Conservation (phyloP, 1,140 invertebrate genomes). For the Dufourea novaeangliae region DNA sequence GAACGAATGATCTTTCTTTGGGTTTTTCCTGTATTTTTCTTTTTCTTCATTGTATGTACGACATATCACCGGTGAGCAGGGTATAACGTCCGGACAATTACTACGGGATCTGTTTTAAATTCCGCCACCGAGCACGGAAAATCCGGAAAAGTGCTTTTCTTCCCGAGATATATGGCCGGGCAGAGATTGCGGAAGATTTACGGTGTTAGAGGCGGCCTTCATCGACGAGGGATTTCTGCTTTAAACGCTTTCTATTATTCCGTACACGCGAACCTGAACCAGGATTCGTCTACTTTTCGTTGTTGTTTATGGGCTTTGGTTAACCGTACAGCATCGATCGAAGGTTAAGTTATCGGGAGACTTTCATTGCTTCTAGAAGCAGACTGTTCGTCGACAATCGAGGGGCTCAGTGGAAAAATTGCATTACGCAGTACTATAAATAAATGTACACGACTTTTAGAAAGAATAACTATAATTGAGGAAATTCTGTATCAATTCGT, state of each 20-base stretch:
- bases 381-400: no score
- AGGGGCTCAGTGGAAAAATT: no score
- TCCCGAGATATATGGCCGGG: slow-evolving; percentile 55
- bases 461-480: no score
- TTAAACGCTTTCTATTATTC: slow-evolving; percentile 35
- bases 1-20: neutral
- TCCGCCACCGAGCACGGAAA: slow-evolving; percentile 40
- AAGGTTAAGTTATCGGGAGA: no score
- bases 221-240: slow-evolving; percentile 43
- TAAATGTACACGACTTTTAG: no score
- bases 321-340: no score
- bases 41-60: slow-evolving; percentile 4
- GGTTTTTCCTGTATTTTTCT: neutral
- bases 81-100: slow-evolving; percentile 44
- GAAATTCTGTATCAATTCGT: no score
- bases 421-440: no score
- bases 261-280: neutral
- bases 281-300: neutral
- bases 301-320: neutral
- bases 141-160: slow-evolving; percentile 43
- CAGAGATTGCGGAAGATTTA: slow-evolving; percentile 57
- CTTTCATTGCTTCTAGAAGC: no score
- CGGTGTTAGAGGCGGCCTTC: slow-evolving; percentile 34
- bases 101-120: slow-evolving; percentile 60
- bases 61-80: slow-evolving; percentile 12